Base-by-base conservation (phyloP, 2,888 invertebrate species). In the Busseola fusca region DNA sequence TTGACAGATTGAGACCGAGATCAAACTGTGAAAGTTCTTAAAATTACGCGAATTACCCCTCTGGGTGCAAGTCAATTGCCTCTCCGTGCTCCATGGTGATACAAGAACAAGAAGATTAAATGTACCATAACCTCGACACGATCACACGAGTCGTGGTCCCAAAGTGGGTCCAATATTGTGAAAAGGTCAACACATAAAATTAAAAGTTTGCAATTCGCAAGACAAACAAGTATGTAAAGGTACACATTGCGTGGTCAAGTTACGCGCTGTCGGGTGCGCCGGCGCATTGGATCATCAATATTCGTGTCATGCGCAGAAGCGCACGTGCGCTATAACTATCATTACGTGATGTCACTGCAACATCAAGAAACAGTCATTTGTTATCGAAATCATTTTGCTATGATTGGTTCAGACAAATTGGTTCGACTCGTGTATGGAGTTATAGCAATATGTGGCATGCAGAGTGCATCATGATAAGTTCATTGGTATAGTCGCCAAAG, bases 341-440 rank as follows among this genome's bases (percentile, higher is more conserved):
- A 79, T 83, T 85, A 86, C 76, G 74, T 83, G 82, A 76, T 80
- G 79, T 81, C 80, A 79, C 73, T 59, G 50, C 71, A 69, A 81
- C 80, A 82, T 82, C 78, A 66, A 85, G 84, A 83, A 81, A 79
- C 81, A 76, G 77, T n/a, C n/a, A n/a, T n/a, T n/a, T n/a, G n/a
- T 84, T 79, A 83, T 84, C 74, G 75, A 79, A 77, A 80, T 78
- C 60, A 63, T 69, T 85, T 79, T 66, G 34, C 48, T 58, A 58
- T 77, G 69, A 80, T 78, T 83, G 68, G 72, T 69, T 45, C 12
- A 45, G 27, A 56, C n/a, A 63, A 59, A 64, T 66, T 63, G 79
- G 42, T 54, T 42, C 9, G 18, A 58, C 52, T 63, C 40, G 40
- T 48, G 52, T n/a, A 59, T n/a, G 21, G 72, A 63, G 14, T 73